Percentiles rank a stretch among this genome's conserved stretches.
Evolutionary conservation across 2,113 vertebrate genomes (phyloP).

Genomic region (Forbesichthys agassizii): DNA sequence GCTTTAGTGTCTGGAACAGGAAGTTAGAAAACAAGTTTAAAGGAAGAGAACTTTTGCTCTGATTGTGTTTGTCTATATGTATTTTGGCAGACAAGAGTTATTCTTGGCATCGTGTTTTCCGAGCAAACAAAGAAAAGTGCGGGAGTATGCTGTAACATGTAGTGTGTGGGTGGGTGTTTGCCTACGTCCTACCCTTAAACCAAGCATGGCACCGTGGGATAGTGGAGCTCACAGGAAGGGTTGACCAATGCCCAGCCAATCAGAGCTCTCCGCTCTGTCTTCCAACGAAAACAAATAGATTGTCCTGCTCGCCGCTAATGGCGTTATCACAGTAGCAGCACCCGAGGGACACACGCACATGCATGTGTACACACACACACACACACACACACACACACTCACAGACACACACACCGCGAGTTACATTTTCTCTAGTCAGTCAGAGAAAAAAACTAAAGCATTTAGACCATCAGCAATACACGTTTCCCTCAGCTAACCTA

Average conservation of each 20-base stretch:
- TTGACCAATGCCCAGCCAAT: conserved; percentile 48
- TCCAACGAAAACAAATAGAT: conserved; percentile 69
- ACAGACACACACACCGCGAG: background rate
- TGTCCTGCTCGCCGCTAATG: conserved; percentile 36
- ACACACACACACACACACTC: conserved; percentile 12
- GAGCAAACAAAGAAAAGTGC: conserved; percentile 52
- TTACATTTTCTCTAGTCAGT: no score
- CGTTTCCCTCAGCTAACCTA: no score
- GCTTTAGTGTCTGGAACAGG: conserved; percentile 35
- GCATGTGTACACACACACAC: conserved; percentile 5
- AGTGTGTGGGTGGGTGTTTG: conserved; percentile 11
- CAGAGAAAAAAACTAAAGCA: no score
- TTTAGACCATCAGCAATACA: no score
- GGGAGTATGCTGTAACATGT: conserved; percentile 33
- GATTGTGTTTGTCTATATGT: conserved; percentile 31
- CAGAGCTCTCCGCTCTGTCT: conserved; percentile 39
- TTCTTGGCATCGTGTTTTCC: conserved; percentile 40
- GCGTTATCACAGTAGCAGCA: conserved; percentile 46
- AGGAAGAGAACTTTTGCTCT: conserved; percentile 29
- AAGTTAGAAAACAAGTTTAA: conserved; percentile 42
- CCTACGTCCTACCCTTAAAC: background rate
- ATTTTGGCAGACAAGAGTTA: conserved; percentile 49
- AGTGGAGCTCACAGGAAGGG: conserved; percentile 61
- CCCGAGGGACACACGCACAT: conserved; percentile 24
- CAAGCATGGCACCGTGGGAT: conserved; percentile 55